Evolutionary conservation across 2,113 vertebrate species (phyloP), one percentile per base, ranked within the genome.

Genomic region (Rhipidura dahli): DNA sequence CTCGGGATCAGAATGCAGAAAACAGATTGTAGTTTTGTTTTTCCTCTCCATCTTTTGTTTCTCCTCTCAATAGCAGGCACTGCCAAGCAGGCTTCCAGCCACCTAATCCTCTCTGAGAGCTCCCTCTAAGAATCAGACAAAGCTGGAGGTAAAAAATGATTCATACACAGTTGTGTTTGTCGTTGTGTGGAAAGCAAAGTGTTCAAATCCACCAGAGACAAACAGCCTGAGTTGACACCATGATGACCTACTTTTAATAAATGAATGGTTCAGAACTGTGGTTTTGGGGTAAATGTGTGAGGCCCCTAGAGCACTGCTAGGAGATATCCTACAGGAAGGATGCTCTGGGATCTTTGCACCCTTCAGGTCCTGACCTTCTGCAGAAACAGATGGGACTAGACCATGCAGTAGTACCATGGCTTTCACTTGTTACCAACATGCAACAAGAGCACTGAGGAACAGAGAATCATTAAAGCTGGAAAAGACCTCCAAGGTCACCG

Each of bases 41-140:
- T 77, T 63, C 30, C n/a, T 87, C 13, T 88, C 44, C 39, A 53
- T 65, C 75, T 53, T 90, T 77, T 94, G 76, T 86, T 87, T 85
- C 68, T 37, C 23, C 26, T 66, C 80, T 90, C 60, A 60, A 83
- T 77, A 77, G 75, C 71, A 95, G n/a, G 75, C 87, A 83, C 7
- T 50, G 59, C 39, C 2, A 2, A 93, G 44, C 39, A 92, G 51
- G 44, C n/a, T 96, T 81, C 39, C 54, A 93, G 47, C 14, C 37
- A 68, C 40, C 75, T 90, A 69, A 87, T 63, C 56, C 54, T 80
- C 85, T 69, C 35, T 61, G 47, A 85, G 81, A 76, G 39, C 37
- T 82, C 72, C 70, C 78, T 87, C 61, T 61, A 65, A 69, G 59
- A 95, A 86, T 1, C 40, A 70, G 49, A 88, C 81, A 60, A 90